phyloP scores from a whole-genome alignment of 2,797 vertebrate species.

The Phataginus tetradactyla region DNA sequence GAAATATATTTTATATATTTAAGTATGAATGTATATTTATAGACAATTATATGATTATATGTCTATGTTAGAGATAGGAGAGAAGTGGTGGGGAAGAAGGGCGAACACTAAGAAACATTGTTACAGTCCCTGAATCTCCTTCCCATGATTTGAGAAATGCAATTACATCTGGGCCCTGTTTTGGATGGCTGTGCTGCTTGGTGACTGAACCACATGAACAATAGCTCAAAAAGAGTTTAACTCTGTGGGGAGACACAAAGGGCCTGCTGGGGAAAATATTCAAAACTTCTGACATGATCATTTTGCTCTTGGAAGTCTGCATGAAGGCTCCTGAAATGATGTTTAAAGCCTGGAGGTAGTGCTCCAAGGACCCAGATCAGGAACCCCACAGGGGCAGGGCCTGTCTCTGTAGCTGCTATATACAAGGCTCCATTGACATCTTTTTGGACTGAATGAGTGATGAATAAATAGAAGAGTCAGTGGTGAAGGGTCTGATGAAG shows the following conservation, averaged over 20 bases:
- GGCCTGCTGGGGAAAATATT: background rate
- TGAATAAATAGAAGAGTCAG: background rate
- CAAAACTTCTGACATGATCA: background rate
- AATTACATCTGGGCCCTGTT: background rate
- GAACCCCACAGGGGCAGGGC: background rate
- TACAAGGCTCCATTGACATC: background rate
- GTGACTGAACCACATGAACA: background rate
- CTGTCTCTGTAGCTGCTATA: too few species aligned
- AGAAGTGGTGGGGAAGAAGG: background rate
- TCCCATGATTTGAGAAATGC: background rate
- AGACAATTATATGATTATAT: background rate
- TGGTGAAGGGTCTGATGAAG: background rate
- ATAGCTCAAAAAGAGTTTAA: background rate
- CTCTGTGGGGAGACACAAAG: background rate
- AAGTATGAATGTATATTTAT: background rate
- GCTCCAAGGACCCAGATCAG: background rate
- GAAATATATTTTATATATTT: background rate
- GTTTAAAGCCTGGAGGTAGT: background rate
- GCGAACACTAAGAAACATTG: background rate
- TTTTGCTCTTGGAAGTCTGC: background rate
- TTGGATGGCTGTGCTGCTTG: background rate
- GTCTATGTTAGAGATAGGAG: background rate
- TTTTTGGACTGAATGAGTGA: background rate
- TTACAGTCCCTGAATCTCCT: too few species aligned
- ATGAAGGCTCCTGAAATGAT: background rate